These are phyloP conservation scores for Tursiops truncatus DNA, from an alignment of 2,113 vertebrate genomes.

Conservation along the genomic window DNA sequence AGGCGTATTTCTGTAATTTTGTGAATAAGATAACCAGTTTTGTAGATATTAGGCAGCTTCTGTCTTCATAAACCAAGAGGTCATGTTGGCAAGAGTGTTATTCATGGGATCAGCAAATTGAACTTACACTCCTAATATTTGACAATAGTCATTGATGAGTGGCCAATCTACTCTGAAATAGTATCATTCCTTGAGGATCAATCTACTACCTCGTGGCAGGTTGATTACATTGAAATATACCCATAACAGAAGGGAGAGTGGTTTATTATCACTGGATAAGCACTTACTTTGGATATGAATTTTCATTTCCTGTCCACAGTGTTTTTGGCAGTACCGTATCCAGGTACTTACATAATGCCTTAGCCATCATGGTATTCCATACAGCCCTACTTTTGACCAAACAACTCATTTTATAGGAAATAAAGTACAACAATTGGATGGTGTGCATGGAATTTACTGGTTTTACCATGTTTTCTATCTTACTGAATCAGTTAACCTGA, in stretches of 20 bases:
- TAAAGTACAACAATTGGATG: background rate
- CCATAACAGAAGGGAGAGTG: background rate
- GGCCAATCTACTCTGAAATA: background rate
- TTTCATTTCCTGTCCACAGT: background rate
- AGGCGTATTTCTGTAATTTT: background rate
- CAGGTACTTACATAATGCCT: background rate
- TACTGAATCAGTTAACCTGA: background rate
- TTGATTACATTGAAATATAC: background rate
- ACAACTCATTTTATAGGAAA: background rate
- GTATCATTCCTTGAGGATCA: background rate
- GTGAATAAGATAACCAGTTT: background rate
- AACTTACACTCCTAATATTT: background rate
- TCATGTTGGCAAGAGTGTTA: background rate
- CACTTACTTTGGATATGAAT: background rate
- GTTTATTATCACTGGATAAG: background rate
- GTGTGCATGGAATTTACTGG: background rate
- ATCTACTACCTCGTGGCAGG: background rate
- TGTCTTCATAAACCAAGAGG: background rate
- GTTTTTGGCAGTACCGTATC: background rate
- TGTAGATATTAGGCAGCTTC: background rate
- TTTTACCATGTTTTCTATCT: background rate
- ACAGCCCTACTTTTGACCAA: background rate
- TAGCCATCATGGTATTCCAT: background rate
- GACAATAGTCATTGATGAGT: background rate
- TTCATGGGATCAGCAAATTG: background rate